Evolutionary conservation across 1,140 invertebrate genomes (phyloP), one percentile per base, ranked within the genome.

Genomic region (Luehdorfia chinensis): DNA sequence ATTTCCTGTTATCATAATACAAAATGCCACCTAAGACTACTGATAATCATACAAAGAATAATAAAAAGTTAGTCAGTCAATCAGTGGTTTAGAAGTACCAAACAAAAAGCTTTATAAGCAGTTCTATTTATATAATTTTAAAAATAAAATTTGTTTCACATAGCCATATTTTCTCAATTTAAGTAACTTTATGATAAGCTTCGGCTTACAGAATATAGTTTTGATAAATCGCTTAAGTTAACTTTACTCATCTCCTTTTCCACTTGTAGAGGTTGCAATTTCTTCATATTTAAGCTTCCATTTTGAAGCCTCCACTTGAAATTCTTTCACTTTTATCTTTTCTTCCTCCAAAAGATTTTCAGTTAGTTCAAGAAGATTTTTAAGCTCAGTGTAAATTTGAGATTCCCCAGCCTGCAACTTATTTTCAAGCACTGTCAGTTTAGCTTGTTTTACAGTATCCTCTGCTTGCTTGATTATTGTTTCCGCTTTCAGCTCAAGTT

Each of bases 391-490:
- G 44, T 43, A 32, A 13, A 53, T 54, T 27, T 55, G 25, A 9
- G 36, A 7, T 19, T 54, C 58, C 12, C 45, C 31, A 13, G 49
- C 23, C 14, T 55, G 34, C 12, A 62, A 15, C 18, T 53, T 72
- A 11, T 71, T 61, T 9, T 64, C 61, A 3, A 76, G 23, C 5
- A 79, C 50, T 19, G 68, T 69, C 7, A 52, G 57, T 55, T 80
- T 83, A 15, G 78, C 76, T 16, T 64, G 43, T 16, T 71, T 65
- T 0, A 77, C 74, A 28, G 75, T 69, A 18, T 64, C 67, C 48
- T 83, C 75, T 2, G 80, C 80, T 54, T 84, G 61, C 44, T 74
- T 77, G 6, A 86, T 85, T n/a, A 85, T 85, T 34, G 58, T 55
- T 27, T 75, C 63, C 3, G 80, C 76, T 50, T 80, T 86, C 2